Evolutionary conservation across 2,888 invertebrate species (phyloP), one percentile per base, ranked within the genome.

Genomic region (Exephanes ischioxanthus): DNA sequence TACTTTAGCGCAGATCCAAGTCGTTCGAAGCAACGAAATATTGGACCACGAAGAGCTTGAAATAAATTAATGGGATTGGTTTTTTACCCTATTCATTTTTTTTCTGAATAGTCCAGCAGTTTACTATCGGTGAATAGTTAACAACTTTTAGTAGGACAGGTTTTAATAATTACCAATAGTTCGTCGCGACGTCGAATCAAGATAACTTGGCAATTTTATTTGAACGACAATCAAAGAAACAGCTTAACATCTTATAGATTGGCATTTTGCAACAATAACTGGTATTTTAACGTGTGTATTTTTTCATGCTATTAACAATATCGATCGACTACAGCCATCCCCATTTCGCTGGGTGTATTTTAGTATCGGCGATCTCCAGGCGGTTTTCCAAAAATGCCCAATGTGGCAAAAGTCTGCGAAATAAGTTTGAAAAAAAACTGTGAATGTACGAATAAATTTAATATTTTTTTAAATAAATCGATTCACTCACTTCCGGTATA

Each of bases 321-420:
- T 19, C 22, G 22, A 26, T 58, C 26, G 58, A 58, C 58, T 58
- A 58, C 14, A 58, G 19, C 7, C 6, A 14, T 9, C 26, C 22
- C 11, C 19, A 58, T 58, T 7, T 11, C 2, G 26, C 9, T 26
- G 14, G 11, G 30, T 61, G 16, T 5, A 26, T 3, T 16, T 33
- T 14, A 61, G 61, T 61, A 30, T 1, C 26, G 16, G n/a, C 6
- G 30, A 33, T 26, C 61, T 33, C 9, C 16, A 9, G 30, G 30
- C 5, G 79, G 81, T 11, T 81, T 58, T 16, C 72, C 80, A 58
- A 79, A 81, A 19, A 87, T 11, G 7, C 81, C 87, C 37, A 87
- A 41, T 45, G 68, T 58, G 22, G 58, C 53, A 41, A 80, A 81
- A 9, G 79, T 48, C 87, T 87, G 75, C 16, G 79, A 83, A 48